Evolutionary conservation across 2,888 invertebrate species (phyloP), one percentile per base, ranked within the genome.

Genomic region (Pandemis cinnamomeana): DNA sequence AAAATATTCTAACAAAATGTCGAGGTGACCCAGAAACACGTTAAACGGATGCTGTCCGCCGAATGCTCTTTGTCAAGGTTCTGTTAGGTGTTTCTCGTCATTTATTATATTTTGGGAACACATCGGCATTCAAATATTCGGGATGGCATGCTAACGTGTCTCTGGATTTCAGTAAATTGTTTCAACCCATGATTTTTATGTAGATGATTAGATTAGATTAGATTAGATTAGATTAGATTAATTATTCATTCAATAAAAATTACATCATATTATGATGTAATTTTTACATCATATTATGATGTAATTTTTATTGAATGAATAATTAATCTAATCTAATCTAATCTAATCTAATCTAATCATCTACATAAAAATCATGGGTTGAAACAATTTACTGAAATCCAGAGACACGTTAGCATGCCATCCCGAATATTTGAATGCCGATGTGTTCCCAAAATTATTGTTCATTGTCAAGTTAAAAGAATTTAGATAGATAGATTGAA

Each of bases 51-150:
- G 75, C 71, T 64, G 46, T 75, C 76, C 71, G 77, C 71, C 71
- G 68, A 67, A 73, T 78, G 75, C 71, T 78, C 78, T 80, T 77
- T 78, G 75, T 79, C 83, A 82, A 82, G 83, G 82, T 77, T 77
- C 80, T 68, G 51, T 71, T 20, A 61, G 71, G 27, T 44, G n/a
- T 70, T 71, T 48, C 27, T 20, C 44, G 46, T 15, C 11, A 44
- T 67, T 46, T 44, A 41, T 55, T 58, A 68, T 71, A 69, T 75
- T 75, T 75, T 71, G 13, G 67, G 67, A 58, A 68, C 48, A 48
- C 44, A n/a, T 55, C 41, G 64, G 48, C 64, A 48, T 64, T 64
- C 48, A 2, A 64, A 64, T 64, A 64, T 64, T 7, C 64, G 7
- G 11, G 13, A 11, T 58, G 10, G 27, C 27, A 10, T 58, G 20